Percentiles rank a stretch among this genome's conserved stretches.
phyloP scores from a whole-genome alignment of 2,797 vertebrate genomes.

The Gouania willdenowi region DNA sequence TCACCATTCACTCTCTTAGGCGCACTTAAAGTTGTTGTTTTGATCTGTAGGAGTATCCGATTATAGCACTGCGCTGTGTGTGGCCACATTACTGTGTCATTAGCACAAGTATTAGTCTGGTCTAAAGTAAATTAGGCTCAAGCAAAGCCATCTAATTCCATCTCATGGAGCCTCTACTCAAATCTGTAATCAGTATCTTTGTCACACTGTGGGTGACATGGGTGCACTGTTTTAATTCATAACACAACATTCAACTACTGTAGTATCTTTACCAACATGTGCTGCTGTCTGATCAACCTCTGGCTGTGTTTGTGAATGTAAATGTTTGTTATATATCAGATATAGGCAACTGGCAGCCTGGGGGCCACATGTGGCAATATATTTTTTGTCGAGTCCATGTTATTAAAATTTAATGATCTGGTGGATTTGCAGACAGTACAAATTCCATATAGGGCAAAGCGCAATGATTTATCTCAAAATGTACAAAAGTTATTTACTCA shows the following conservation, averaged over 20 bases:
- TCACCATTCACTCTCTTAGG: too few relatives aligned
- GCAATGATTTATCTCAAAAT: too few relatives aligned
- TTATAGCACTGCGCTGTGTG: slow-evolving; percentile 4
- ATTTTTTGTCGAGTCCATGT: neutral
- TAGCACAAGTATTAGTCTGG: slow-evolving; percentile 33
- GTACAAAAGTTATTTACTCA: too few relatives aligned
- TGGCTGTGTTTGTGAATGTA: too few relatives aligned
- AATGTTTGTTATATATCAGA: too few relatives aligned
- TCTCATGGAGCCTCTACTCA: slow-evolving; percentile 41
- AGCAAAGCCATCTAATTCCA: slow-evolving; percentile 30
- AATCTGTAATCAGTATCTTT: slow-evolving; percentile 44
- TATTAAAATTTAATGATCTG: too few relatives aligned
- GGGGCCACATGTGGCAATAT: too few relatives aligned
- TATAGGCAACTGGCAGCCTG: too few relatives aligned
- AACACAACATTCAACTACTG: slow-evolving; percentile 1
- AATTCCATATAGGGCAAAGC: too few relatives aligned
- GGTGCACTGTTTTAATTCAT: slow-evolving; percentile 19
- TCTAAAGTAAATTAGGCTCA: slow-evolving; percentile 38
- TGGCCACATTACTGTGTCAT: slow-evolving; percentile 23
- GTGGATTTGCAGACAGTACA: too few relatives aligned
- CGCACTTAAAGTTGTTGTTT: neutral
- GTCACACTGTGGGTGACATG: too few relatives aligned
- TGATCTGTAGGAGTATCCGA: slow-evolving; percentile 4
- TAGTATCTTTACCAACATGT: neutral
- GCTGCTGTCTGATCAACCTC: too few relatives aligned